Base-by-base conservation (phyloP, 1,140 invertebrate species). In the Hesperophylax magnus region DNA sequence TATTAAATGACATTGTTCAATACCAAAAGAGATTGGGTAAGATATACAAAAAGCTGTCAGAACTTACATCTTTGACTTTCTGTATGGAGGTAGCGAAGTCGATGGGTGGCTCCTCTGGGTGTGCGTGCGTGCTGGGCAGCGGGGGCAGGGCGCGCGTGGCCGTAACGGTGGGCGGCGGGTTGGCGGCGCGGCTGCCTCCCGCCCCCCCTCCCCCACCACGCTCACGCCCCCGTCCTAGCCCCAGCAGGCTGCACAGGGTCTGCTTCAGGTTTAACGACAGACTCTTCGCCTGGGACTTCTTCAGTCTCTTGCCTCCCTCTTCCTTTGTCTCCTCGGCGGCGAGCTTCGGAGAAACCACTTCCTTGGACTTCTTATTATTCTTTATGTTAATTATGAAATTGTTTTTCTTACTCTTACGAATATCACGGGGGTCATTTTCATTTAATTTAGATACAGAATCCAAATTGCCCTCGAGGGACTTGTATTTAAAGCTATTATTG, bases 61-160 rank as follows among this genome's bases (percentile, higher is more conserved):
- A 31, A 93, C 95, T 92, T 90, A 97, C 96, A 91, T 97, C 96
- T 92, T 98, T 98, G 20, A 98, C 97, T 93, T 96, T 96, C 87
- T 97, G 95, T 85, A 98, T 97, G 83, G 96, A 97, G 4, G 95
- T 95, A 18, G 96, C 95, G 91, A 98, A 97, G 88, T 98, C 96
- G 88, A 95, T 92, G 2, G 89, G 87, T 2, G 88, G 91, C 0
- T 91, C 91, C 17, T 80, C 69, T 1, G 52, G n/a, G 22, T 58
- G 83, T 74, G 60, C 84, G 85, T 39, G 86, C 82, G 6, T 86
- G 81, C 71, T 86, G 86, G 96, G 96, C 82, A 97, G 88, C 3
- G 96, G 96, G 9, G 96, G 96, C 77, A 97, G 86, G 24, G 96
- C 96, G 52, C 96, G 91, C 61, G 94, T 91, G 81, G 92, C 92